Conservation (phyloP, 2,113 vertebrate species). For the Electrona antarctica region DNA sequence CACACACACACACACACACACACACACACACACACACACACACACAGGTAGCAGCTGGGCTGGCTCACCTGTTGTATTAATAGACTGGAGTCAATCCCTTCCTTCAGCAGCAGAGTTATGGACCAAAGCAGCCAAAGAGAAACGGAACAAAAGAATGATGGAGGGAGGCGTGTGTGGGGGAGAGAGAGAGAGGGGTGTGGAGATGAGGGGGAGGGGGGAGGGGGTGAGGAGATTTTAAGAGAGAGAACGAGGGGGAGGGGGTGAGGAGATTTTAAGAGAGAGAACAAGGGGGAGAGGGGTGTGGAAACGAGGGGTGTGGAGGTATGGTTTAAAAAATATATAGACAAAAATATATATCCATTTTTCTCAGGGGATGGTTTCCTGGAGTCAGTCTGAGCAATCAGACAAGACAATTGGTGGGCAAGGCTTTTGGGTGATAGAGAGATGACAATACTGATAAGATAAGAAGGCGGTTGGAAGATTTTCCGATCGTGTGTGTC, state of each 20-base stretch:
- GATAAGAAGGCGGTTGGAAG: slow-evolving; percentile 70
- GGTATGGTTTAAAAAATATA: too few species aligned
- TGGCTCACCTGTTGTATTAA: slow-evolving; percentile 79
- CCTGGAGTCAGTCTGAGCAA: slow-evolving; percentile 25
- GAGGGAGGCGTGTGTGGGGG: neutral
- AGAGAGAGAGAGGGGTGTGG: slow-evolving; percentile 1
- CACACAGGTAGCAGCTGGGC: slow-evolving; percentile 78
- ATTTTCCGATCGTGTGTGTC: slow-evolving; percentile 63
- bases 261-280: neutral
- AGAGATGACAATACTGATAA: slow-evolving; percentile 75
- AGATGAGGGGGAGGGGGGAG: slow-evolving; percentile 12
- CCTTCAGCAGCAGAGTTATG: slow-evolving; percentile 69
- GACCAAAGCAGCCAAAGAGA: slow-evolving; percentile 49
- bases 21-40: slow-evolving; percentile 21
- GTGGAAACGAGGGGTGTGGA: too few species aligned
- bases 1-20: slow-evolving; percentile 17
- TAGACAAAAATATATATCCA: slow-evolving; percentile 5
- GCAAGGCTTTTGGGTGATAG: slow-evolving; percentile 60
- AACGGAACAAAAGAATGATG: slow-evolving; percentile 63
- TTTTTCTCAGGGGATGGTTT: slow-evolving; percentile 15
- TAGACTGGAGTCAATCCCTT: slow-evolving; percentile 77
- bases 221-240: slow-evolving; percentile 1
- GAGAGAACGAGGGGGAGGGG: slow-evolving; percentile 28
- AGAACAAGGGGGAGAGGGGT: slow-evolving; percentile 18
- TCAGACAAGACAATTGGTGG: slow-evolving; percentile 56